Percentiles rank a stretch among this genome's conserved stretches.
Evolutionary conservation across 2,113 vertebrate species (phyloP).

Genomic region (Prinia subflava): DNA sequence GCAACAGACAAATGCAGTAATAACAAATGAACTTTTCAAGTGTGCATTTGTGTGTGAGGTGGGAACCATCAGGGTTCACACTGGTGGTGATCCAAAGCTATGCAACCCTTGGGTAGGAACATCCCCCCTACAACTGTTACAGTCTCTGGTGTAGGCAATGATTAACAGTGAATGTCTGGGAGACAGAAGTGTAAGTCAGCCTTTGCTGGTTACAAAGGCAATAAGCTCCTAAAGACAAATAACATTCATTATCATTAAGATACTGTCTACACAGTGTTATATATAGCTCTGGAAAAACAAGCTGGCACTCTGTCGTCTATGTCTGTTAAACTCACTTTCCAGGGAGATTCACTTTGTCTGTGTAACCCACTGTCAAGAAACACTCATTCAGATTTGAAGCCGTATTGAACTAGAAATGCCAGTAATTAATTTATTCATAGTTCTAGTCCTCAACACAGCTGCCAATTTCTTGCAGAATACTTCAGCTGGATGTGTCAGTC

Average conservation of each 20-base stretch:
- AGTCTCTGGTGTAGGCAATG: background rate
- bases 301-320: background rate
- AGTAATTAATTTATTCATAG: background rate
- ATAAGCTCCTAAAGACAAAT: background rate
- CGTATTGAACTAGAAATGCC: background rate
- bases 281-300: background rate
- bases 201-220: background rate
- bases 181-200: background rate
- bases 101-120: background rate
- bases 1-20: background rate
- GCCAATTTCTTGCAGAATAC: background rate
- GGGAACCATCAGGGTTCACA: background rate
- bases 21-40: background rate
- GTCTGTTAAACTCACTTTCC: background rate
- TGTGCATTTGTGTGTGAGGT: background rate
- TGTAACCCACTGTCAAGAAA: background rate
- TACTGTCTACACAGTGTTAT: background rate
- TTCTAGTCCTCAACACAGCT: background rate
- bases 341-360: background rate
- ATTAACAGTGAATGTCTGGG: background rate
- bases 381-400: background rate
- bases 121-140: accelerated
- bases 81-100: background rate
- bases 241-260: background rate
- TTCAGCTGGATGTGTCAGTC: background rate